Percentiles rank a stretch among this genome's conserved stretches.
Conservation (phyloP, 2,797 vertebrate species). For the Dromococcyx pavoninus region DNA sequence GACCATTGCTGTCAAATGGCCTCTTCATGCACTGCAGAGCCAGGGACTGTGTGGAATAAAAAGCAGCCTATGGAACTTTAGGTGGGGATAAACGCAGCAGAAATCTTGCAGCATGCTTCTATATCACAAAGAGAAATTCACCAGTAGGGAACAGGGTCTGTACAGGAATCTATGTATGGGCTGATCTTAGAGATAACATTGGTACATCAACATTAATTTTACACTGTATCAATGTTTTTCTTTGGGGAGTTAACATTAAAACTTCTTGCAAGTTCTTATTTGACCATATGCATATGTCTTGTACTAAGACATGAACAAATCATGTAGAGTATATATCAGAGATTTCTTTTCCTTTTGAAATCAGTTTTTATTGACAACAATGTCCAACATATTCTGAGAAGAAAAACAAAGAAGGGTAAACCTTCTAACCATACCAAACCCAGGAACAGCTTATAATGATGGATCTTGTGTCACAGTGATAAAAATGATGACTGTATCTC, state of each 20-base stretch:
- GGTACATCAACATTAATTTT: neutral
- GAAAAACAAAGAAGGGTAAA: neutral
- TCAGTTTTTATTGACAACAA: neutral
- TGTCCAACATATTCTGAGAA: neutral
- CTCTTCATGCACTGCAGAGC: conserved; percentile 27
- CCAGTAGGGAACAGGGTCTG: neutral
- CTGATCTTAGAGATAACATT: neutral
- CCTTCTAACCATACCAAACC: neutral
- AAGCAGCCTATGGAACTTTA: neutral
- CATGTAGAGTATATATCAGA: neutral
- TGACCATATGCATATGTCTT: neutral
- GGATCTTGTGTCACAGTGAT: neutral
- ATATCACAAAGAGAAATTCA: neutral
- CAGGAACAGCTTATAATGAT: neutral
- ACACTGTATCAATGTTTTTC: neutral
- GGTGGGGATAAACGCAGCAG: neutral
- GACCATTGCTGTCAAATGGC: conserved; percentile 8
- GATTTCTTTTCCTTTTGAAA: neutral
- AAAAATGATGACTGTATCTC: neutral
- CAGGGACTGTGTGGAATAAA: conserved; percentile 20
- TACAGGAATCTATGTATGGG: neutral
- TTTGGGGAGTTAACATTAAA: neutral
- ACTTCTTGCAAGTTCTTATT: neutral
- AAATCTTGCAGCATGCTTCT: neutral
- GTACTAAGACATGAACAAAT: neutral